Evolutionary conservation across 2,888 invertebrate species (phyloP).

Genomic region (Cantharis lateralis): DNA sequence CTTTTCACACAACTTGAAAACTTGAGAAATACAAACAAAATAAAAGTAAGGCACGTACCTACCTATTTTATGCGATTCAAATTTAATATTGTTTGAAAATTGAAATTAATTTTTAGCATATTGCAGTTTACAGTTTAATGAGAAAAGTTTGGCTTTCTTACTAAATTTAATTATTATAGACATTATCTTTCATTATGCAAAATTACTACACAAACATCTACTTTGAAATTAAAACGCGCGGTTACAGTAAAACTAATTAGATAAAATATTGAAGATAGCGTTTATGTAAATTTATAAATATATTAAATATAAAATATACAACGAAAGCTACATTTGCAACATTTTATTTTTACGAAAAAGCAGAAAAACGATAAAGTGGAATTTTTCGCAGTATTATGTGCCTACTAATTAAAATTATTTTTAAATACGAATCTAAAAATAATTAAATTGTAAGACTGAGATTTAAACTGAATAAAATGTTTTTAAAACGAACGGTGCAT

Average conservation of each 20-base stretch:
- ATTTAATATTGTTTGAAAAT: background rate
- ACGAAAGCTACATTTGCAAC: background rate
- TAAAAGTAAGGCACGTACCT: background rate
- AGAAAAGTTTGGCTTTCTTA: background rate
- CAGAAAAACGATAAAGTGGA: background rate
- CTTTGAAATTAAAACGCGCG: constrained; percentile 2
- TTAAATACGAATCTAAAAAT: no score
- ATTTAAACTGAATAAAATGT: no score
- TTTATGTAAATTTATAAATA: background rate
- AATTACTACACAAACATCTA: constrained; percentile 1
- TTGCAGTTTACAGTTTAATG: background rate
- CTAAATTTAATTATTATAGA: constrained; percentile 4
- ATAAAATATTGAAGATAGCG: background rate
- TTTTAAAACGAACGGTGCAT: no score
- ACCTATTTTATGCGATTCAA: background rate
- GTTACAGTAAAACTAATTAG: background rate
- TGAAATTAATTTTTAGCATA: background rate
- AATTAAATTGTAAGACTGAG: no score
- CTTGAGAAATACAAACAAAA: background rate
- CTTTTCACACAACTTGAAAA: background rate
- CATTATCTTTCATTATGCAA: constrained; percentile 3
- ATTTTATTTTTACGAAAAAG: background rate
- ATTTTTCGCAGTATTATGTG: background rate
- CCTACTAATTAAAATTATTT: no score
- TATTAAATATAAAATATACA: background rate